phyloP scores from a whole-genome alignment of 2,113 vertebrate genomes.

The Halichoerus grypus region DNA sequence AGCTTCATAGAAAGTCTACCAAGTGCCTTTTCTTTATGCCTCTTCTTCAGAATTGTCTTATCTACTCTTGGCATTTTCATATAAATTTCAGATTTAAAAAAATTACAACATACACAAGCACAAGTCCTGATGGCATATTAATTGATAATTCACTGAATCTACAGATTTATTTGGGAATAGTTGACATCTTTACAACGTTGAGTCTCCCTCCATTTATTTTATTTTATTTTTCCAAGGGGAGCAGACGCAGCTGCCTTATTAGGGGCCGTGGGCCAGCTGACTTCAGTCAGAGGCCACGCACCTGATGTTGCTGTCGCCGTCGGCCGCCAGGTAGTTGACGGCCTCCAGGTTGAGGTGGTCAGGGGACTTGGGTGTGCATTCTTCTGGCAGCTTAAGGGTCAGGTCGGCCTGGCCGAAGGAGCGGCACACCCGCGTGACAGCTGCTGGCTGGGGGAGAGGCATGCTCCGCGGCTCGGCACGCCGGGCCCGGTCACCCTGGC shows the following conservation, averaged over 20 bases:
- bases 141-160: neutral
- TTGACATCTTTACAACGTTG: neutral
- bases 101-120: neutral
- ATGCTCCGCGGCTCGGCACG: conserved; percentile 90
- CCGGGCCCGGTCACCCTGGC: conserved; percentile 89
- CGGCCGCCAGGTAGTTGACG: conserved; percentile 81
- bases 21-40: neutral
- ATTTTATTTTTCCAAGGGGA: neutral
- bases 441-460: conserved; percentile 90
- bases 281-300: conserved; percentile 82
- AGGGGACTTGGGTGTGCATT: conserved; percentile 84
- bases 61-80: neutral
- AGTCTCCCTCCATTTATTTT: too few relatives aligned
- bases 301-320: conserved; percentile 84
- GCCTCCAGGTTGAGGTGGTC: conserved; percentile 81
- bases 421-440: conserved; percentile 62
- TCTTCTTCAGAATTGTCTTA: neutral
- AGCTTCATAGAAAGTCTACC: too few relatives aligned
- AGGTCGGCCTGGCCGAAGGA: conserved; percentile 78
- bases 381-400: conserved; percentile 83
- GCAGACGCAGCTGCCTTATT: conserved; percentile 70
- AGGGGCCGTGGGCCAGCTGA: neutral
- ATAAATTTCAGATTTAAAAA: neutral
- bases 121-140: neutral
- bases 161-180: neutral